phyloP scores from a whole-genome alignment of 2,888 invertebrate genomes.

The Slavum lentiscoides region DNA sequence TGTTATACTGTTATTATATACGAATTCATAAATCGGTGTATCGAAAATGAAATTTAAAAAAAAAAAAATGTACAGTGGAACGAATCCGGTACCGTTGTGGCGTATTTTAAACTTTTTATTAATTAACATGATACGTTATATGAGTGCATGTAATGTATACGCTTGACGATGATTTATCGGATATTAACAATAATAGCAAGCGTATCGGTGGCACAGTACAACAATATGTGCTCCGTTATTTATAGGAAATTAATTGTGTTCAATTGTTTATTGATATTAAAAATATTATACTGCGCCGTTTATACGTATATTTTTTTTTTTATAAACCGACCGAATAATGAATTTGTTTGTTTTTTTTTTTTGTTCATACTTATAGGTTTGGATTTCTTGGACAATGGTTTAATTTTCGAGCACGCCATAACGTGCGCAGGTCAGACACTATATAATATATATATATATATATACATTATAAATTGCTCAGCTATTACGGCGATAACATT shows the following conservation, averaged over 20 bases:
- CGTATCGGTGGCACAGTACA: neutral
- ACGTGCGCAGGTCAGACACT: constrained; percentile 44
- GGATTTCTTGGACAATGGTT: constrained; percentile 51
- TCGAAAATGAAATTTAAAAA: no score
- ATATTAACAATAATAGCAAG: neutral
- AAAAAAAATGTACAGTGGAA: no score
- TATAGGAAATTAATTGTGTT: constrained; percentile 26
- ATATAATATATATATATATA: no score
- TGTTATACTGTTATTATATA: no score
- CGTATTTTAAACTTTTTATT: no score
- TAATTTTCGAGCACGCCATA: constrained; percentile 52
- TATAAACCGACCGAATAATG: neutral
- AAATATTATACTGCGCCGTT: neutral
- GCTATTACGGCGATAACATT: no score
- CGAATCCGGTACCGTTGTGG: no score
- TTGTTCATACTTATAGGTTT: constrained; percentile 33
- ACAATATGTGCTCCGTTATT: constrained; percentile 26
- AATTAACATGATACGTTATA: no score
- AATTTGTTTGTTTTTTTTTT: neutral
- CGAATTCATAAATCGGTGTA: no score
- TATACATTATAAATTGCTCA: neutral
- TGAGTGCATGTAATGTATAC: no score
- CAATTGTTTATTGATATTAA: constrained; percentile 7
- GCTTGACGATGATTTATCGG: constrained; percentile 9
- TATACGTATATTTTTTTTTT: neutral